Base-by-base conservation (phyloP, 2,888 invertebrate species). In the Globia sparganii region DNA sequence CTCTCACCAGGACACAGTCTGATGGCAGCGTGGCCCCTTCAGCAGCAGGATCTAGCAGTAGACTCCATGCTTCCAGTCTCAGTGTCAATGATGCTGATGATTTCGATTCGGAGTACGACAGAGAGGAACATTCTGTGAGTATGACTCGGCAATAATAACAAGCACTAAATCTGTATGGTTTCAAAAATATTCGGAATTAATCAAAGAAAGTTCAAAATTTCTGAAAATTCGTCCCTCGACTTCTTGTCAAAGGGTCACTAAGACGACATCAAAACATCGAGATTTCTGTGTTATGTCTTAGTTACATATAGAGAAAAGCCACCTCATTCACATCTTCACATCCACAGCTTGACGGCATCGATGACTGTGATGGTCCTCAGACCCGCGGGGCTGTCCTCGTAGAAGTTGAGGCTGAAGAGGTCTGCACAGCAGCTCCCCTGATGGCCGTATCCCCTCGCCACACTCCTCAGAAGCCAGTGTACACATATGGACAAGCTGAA, bases 331-430 rank as follows among this genome's bases (percentile, higher is more conserved):
- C 53, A 6, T 67, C 0, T 40, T 28, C 18, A 25, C 43, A 25
- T 73, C 75, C 80, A 15, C 83, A 95, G 94, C 89, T 93, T 46
- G 94, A 95, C 58, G 93, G 92, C 4, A 91, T 90, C 5, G 96
- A 96, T 28, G 95, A 94, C 43, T 93, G 92, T 64, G 95, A 95
- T 18, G 93, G 94, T 15, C 91, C 91, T 1, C 93, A 97, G 71
- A 97, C 97, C 62, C 98, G 98, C 0, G 98, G 98, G 86, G 98
- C 98, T 0, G 97, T 98, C 1, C 97, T 98, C 78, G 98, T 98
- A 0, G 98, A 98, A 91, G 97, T 98, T 6, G 98, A 98, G 92
- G 98, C 98, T 86, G 98, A 98, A 75, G 98, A 98, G 74, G 97
- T 98, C 66, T 98, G 98, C 94, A 98, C 98, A 0, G 98, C 98